Evolutionary conservation across 1,140 invertebrate genomes (phyloP).

Genomic region (Drosophila ficusphila): DNA sequence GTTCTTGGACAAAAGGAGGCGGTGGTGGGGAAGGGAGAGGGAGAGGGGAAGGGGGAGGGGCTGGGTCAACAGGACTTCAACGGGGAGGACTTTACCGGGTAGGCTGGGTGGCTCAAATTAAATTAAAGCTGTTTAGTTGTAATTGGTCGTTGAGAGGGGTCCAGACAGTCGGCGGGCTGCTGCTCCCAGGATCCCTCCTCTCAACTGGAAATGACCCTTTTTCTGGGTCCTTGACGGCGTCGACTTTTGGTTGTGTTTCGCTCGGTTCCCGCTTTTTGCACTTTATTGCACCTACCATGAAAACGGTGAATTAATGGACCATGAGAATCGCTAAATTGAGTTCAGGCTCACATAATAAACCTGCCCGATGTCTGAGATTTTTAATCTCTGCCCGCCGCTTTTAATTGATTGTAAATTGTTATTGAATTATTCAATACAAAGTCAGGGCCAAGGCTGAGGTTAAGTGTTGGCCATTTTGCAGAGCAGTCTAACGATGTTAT

Average conservation of each 20-base stretch:
- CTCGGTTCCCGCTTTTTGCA: constrained; percentile 6
- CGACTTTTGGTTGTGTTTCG: constrained; percentile 36
- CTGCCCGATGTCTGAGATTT: constrained; percentile 60
- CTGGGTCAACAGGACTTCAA: background rate
- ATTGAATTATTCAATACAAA: constrained; percentile 37
- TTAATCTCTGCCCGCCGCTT: constrained; percentile 31
- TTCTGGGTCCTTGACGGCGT: constrained; percentile 48
- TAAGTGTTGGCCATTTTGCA: constrained; percentile 28
- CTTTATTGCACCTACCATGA: constrained; percentile 73
- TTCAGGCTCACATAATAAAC: constrained; percentile 65
- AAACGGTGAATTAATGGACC: constrained; percentile 78
- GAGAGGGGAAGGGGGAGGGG: too few relatives aligned
- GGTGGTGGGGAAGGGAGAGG: too few relatives aligned
- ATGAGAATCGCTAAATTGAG: constrained; percentile 79
- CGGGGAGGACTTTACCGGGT: background rate
- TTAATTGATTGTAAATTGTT: constrained; percentile 53
- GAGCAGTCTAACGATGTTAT: constrained; percentile 21
- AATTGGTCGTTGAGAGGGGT: constrained; percentile 80
- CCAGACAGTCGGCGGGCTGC: constrained; percentile 15
- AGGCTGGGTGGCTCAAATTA: constrained; percentile 70
- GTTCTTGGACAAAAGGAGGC: constrained; percentile 48
- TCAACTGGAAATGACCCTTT: constrained; percentile 66
- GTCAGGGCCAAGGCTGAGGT: constrained; percentile 24
- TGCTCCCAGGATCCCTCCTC: constrained; percentile 14
- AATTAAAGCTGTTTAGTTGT: constrained; percentile 83